A percentile compares a stretch with the other conserved stretches of the same genome.
Conservation (phyloP, 2,888 invertebrate genomes). For the Dryococelus australis region DNA sequence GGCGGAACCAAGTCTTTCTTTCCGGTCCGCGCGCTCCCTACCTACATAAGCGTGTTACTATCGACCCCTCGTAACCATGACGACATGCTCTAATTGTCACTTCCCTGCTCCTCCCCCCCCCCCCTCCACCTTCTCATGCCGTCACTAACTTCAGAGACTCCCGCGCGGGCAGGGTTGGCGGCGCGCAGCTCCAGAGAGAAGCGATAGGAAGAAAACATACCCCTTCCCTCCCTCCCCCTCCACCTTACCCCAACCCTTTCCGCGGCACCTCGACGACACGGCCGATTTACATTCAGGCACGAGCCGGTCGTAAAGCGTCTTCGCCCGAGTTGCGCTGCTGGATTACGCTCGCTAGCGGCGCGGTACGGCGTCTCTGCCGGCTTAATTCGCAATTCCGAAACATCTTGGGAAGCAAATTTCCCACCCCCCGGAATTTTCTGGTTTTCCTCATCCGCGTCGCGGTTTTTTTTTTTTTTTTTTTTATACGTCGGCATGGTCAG, state of each 20-base stretch:
- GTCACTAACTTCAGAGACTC: neutral
- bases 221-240: too few species aligned
- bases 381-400: neutral
- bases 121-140: neutral
- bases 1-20: constrained; percentile 2
- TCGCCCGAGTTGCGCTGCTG: neutral
- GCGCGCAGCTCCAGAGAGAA: neutral
- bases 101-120: constrained; percentile 27
- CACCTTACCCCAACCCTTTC: neutral
- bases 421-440: neutral
- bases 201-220: neutral
- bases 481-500: neutral
- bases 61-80: constrained; percentile 36
- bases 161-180: neutral
- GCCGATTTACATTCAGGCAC: neutral
- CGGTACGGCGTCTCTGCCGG: neutral
- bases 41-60: constrained; percentile 36
- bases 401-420: neutral
- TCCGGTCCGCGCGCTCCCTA: neutral
- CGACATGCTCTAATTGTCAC: constrained; percentile 37
- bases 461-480: too few species aligned
- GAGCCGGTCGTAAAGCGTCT: neutral
- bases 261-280: neutral
- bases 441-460: neutral
- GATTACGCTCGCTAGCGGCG: neutral